Evolutionary conservation across 2,888 invertebrate genomes (phyloP).

Genomic region (Drosophila planitibia): DNA sequence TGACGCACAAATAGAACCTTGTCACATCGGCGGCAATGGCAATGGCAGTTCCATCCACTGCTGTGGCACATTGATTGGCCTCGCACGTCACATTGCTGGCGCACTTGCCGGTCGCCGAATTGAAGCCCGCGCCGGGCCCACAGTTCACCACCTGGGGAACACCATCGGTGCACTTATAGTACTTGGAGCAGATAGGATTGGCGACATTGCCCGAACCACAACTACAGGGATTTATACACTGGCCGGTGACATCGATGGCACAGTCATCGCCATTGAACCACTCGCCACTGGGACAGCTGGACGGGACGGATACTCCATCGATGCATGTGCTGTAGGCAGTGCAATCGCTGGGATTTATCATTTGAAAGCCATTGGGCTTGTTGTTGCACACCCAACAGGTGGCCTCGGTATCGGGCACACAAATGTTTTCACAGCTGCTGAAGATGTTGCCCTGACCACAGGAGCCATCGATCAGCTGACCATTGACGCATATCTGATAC

Average conservation of each 20-base stretch:
- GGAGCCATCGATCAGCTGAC: slow-evolving; percentile 57
- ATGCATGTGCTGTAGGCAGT: slow-evolving; percentile 69
- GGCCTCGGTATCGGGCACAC: slow-evolving; percentile 59
- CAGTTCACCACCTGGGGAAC: slow-evolving; percentile 70
- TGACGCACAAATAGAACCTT: slow-evolving; percentile 65
- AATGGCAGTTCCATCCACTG: slow-evolving; percentile 48
- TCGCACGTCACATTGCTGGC: slow-evolving; percentile 40
- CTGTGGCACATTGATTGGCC: slow-evolving; percentile 62
- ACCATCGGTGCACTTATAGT: slow-evolving; percentile 73
- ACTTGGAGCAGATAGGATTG: slow-evolving; percentile 79
- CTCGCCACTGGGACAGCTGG: slow-evolving; percentile 58
- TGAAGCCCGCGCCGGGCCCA: slow-evolving; percentile 58
- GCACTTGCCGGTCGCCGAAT: slow-evolving; percentile 59
- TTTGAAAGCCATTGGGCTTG: slow-evolving; percentile 65
- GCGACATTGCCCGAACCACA: slow-evolving; percentile 57
- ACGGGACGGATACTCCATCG: slow-evolving; percentile 57
- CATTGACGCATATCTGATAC: slow-evolving; percentile 68
- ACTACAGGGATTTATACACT: slow-evolving; percentile 79
- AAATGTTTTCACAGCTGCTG: slow-evolving; percentile 45
- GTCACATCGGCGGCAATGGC: slow-evolving; percentile 57
- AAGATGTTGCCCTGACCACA: slow-evolving; percentile 78
- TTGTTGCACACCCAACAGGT: slow-evolving; percentile 72
- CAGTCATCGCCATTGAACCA: slow-evolving; percentile 69
- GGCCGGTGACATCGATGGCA: slow-evolving; percentile 68
- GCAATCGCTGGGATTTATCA: slow-evolving; percentile 70